A percentile compares a stretch with the other conserved stretches of the same genome.
Conservation (phyloP, 2,888 invertebrate genomes). For the Nymphalis urticae region DNA sequence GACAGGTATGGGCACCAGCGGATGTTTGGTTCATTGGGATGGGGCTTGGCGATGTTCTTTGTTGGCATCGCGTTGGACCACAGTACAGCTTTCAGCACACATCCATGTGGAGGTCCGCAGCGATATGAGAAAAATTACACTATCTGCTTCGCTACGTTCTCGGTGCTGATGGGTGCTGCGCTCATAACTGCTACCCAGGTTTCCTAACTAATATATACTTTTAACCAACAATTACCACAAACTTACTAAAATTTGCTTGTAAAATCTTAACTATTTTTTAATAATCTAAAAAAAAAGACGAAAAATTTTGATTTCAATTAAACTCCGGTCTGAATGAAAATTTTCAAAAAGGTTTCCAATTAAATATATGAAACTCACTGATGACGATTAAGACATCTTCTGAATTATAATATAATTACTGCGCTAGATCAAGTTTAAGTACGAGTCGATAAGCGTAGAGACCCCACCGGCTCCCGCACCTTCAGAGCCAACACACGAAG, state of each 20-base stretch:
- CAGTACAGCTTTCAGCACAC: slow-evolving; percentile 96
- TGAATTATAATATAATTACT: background rate
- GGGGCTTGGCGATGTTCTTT: slow-evolving; percentile 99
- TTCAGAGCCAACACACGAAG: slow-evolving; percentile 83
- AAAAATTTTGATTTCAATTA: no score
- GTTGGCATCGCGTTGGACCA: slow-evolving; percentile 98
- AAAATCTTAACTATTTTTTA: no score
- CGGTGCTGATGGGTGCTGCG: slow-evolving; percentile 97
- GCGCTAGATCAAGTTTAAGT: slow-evolving; percentile 83
- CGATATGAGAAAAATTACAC: slow-evolving; percentile 98
- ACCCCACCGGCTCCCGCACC: slow-evolving; percentile 82
- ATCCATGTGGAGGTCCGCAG: slow-evolving; percentile 94
- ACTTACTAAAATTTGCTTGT: no score
- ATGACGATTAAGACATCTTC: no score
- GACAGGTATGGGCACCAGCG: slow-evolving; percentile 94
- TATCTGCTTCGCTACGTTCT: slow-evolving; percentile 98
- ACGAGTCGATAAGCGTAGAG: slow-evolving; percentile 72
- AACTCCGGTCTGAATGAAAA: no score
- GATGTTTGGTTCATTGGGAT: slow-evolving; percentile 98
- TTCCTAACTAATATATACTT: background rate
- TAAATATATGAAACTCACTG: no score
- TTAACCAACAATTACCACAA: background rate
- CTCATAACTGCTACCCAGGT: slow-evolving; percentile 95
- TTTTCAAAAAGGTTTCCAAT: no score
- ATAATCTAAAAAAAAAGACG: no score